These are phyloP conservation scores for Aphaenogaster floridana DNA, from an alignment of 1,140 invertebrate species.

Conservation along the genomic window DNA sequence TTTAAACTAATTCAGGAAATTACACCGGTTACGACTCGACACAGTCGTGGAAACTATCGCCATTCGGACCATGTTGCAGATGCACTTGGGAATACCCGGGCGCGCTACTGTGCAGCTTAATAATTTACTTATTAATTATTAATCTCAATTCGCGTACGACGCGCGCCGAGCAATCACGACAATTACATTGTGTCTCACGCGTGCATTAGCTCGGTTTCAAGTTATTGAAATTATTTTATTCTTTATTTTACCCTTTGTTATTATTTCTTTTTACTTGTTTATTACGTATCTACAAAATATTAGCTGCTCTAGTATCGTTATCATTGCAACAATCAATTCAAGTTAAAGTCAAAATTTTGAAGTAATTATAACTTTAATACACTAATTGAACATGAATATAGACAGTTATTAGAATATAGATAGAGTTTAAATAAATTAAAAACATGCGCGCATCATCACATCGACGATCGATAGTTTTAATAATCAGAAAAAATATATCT, in stretches of 20 bases:
- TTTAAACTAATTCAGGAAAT: slow-evolving; percentile 65
- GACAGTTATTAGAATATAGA: neutral
- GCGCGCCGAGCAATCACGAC: slow-evolving; percentile 15
- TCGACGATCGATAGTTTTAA: neutral
- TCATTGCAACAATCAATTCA: neutral
- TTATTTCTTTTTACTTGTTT: neutral
- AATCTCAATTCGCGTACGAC: slow-evolving; percentile 64
- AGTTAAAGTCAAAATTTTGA: neutral
- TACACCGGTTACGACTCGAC: slow-evolving; percentile 49
- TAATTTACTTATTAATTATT: slow-evolving; percentile 73
- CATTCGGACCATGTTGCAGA: slow-evolving; percentile 61
- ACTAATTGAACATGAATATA: neutral
- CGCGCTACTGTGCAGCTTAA: slow-evolving; percentile 57
- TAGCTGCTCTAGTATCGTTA: neutral
- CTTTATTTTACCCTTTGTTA: neutral
- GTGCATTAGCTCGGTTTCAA: neutral
- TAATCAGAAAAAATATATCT: neutral
- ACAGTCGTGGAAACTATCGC: slow-evolving; percentile 47
- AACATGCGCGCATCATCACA: no score
- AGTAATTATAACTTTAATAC: neutral
- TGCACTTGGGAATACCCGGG: slow-evolving; percentile 48
- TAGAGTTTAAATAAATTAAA: neutral
- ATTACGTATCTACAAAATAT: neutral
- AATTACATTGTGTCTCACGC: slow-evolving; percentile 22
- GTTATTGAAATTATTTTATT: slow-evolving; percentile 32